phyloP scores from a whole-genome alignment of 2,888 invertebrate genomes.

The Trissonchulus latispiculum region DNA sequence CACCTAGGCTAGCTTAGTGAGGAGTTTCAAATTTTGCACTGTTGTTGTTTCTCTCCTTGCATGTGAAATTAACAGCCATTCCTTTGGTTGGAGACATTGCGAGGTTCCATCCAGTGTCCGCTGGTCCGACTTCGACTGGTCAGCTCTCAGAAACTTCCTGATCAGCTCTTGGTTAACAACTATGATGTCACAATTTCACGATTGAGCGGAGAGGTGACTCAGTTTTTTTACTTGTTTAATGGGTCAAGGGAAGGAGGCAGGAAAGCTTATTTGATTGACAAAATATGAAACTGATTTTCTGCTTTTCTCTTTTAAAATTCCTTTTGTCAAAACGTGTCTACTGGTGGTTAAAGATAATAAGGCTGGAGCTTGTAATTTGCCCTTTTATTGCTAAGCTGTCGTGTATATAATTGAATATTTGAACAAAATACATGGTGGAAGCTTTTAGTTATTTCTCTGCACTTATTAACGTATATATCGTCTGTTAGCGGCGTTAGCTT shows the following conservation, averaged over 20 bases:
- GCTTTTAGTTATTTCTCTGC: too few relatives aligned
- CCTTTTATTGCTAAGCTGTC: too few relatives aligned
- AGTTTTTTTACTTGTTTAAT: not conserved
- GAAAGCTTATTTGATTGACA: not conserved
- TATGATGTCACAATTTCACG: slow-evolving; percentile 34
- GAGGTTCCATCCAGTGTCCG: not conserved
- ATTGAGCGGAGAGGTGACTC: slow-evolving; percentile 35
- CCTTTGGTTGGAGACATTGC: slow-evolving; percentile 27
- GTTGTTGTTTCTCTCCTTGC: slow-evolving; percentile 32
- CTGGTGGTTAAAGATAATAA: too few relatives aligned
- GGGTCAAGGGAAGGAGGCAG: too few relatives aligned
- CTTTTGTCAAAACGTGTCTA: too few relatives aligned
- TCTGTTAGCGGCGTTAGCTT: too few relatives aligned
- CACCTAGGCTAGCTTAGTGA: not conserved
- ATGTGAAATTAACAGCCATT: slow-evolving; percentile 26
- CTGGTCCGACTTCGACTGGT: slow-evolving; percentile 18
- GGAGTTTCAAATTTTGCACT: slow-evolving; percentile 31
- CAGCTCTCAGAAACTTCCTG: slow-evolving; percentile 33
- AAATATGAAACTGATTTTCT: too few relatives aligned
- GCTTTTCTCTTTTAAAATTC: too few relatives aligned
- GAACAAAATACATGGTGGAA: too few relatives aligned
- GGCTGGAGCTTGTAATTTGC: too few relatives aligned
- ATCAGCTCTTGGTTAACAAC: slow-evolving; percentile 36
- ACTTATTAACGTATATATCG: too few relatives aligned
- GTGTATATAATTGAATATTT: too few relatives aligned